Conservation (phyloP, 1,140 invertebrate genomes). For the Pseudobourletiella spinata region DNA sequence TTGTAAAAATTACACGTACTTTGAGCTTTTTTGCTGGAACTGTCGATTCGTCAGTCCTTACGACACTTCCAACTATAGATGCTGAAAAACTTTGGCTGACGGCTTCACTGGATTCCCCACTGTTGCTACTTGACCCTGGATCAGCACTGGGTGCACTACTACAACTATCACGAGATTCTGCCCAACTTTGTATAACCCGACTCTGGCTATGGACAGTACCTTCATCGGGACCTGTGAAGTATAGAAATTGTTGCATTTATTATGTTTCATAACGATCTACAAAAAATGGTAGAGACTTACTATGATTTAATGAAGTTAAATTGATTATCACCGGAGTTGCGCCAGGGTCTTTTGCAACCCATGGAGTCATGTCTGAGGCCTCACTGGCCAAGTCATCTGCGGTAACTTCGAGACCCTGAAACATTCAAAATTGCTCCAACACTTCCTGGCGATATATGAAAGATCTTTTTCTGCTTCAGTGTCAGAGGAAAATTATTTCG, state of each 20-base stretch:
- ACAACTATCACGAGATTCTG: neutral
- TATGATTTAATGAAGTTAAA: neutral
- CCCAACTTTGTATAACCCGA: neutral
- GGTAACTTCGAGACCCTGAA: neutral
- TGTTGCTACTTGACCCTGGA: neutral
- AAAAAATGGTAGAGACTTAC: neutral
- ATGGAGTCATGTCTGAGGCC: no score
- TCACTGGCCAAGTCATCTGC: neutral
- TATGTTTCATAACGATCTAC: neutral
- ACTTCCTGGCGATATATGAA: no score
- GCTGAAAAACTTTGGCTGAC: neutral
- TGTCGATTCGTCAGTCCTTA: slow-evolving; percentile 9
- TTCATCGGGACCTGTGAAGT: no score
- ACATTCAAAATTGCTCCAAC: neutral
- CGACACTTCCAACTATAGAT: slow-evolving; percentile 9
- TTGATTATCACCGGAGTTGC: neutral
- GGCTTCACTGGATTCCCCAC: neutral
- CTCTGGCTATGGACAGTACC: neutral
- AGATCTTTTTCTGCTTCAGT: no score
- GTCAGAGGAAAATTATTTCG: no score
- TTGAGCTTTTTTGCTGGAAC: slow-evolving; percentile 14
- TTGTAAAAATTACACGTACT: neutral
- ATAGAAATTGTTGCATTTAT: neutral
- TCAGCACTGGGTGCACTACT: neutral
- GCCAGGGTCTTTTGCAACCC: neutral